Percentiles rank a stretch among this genome's conserved stretches.
phyloP scores from a whole-genome alignment of 2,888 invertebrate genomes.

The Hesperia comma region DNA sequence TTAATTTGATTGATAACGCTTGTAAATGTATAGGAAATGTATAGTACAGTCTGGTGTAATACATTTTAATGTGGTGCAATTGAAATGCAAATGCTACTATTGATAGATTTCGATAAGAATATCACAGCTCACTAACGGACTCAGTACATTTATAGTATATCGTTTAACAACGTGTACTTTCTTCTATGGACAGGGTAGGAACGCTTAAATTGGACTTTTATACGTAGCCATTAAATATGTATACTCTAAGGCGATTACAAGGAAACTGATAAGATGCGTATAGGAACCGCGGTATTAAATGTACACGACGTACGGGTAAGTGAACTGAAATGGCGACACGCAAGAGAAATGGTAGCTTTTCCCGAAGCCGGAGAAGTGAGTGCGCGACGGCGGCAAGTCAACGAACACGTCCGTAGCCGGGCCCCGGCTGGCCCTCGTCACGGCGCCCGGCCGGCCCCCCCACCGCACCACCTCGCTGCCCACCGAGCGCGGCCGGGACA shows the following conservation, averaged over 20 bases:
- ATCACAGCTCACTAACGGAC: conserved; percentile 33
- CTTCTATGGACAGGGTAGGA: conserved; percentile 23
- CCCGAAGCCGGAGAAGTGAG: conserved; percentile 80
- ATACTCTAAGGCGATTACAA: conserved; percentile 28
- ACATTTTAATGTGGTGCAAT: conserved; percentile 16
- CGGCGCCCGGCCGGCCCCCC: conserved; percentile 79
- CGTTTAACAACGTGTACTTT: no score
- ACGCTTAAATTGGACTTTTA: conserved; percentile 25
- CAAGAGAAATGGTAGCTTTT: conserved; percentile 82
- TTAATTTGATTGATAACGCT: conserved; percentile 6
- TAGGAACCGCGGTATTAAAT: conserved; percentile 59
- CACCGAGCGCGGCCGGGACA: conserved; percentile 48
- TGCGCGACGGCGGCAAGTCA: conserved; percentile 77
- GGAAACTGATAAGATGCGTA: conserved; percentile 21
- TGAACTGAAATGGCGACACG: conserved; percentile 81
- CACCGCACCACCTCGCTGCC: conserved; percentile 74
- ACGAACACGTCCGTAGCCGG: conserved; percentile 76
- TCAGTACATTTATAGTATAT: not conserved
- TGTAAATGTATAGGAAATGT: conserved; percentile 16
- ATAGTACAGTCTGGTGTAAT: not conserved
- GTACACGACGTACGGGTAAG: conserved; percentile 78
- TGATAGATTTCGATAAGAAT: conserved; percentile 10
- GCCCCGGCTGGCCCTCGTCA: conserved; percentile 81
- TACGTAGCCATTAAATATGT: conserved; percentile 23
- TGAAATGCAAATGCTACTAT: conserved; percentile 10